Base-by-base conservation (phyloP, 2,113 vertebrate species). In the Cololabis saira region DNA sequence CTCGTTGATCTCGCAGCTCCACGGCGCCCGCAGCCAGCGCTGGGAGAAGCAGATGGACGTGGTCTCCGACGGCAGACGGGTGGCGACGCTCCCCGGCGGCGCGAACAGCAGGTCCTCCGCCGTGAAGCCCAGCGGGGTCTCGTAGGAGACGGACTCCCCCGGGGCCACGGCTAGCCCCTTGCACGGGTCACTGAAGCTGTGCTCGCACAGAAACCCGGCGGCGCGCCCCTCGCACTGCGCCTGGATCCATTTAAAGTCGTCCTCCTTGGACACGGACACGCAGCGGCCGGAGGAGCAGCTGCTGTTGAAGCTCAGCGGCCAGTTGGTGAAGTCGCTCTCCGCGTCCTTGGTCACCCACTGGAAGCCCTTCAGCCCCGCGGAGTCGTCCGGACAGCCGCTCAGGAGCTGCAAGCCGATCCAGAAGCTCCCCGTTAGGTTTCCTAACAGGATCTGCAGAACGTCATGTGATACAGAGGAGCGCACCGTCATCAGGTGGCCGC, bases 371-470 rank as follows among this genome's bases (percentile, higher is more conserved):
- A 91, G 76, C 12, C 0, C 33, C 0, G 24, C 37, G 0, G 47
- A 24, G 0, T 12, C 4, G 60, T 89, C 71, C 0, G 83, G 83
- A 4, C 91, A 93, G 6, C 27, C 68, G 21, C 2, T 21, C 0
- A 0, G 4, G 0, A 33, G 76, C 12, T 84, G 64, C 24, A 93
- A 63, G 14, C 91, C 93, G 54, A 94, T 84, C 93, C 92, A 93
- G 52, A 86, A 88, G 1, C 63, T 19, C 12, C 88, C 89, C 2
- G 27, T 30, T 0, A 37, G 1, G 57, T 56, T 80, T 0, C 62
- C 61, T 19, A 91, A 1, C 45, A 92, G 6, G 4, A 77, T 5
- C 0, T 3, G 9, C 1, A 93, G 18, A 0, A 49, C 17, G 1
- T 74, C 66, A 7, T 75, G 67, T 0, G 59, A 54, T 0, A 14